phyloP scores from a whole-genome alignment of 2,888 invertebrate genomes.

The Cheilosia variabilis region DNA sequence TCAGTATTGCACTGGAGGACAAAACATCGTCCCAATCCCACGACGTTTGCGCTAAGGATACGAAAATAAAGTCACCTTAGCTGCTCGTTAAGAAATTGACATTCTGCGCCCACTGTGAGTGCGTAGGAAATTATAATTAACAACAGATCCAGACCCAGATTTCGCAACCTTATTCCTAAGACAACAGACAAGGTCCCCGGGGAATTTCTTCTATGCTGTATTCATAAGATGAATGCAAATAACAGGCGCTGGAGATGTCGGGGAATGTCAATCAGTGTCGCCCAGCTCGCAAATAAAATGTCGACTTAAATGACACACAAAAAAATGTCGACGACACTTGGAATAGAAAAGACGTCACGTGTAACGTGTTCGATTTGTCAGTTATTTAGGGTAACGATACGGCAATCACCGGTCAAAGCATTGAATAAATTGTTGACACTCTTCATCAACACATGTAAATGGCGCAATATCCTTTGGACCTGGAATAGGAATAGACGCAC shows the following conservation, averaged over 20 bases:
- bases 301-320: conserved; percentile 43
- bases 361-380: not conserved
- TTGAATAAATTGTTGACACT: conserved; percentile 51
- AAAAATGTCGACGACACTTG: conserved; percentile 27
- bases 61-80: not conserved
- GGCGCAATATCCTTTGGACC: conserved; percentile 11
- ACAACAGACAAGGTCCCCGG: conserved; percentile 43
- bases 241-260: conserved; percentile 9
- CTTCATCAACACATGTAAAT: conserved; percentile 13
- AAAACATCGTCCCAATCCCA: conserved; percentile 1
- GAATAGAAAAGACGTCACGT: conserved; percentile 27
- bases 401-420: conserved; percentile 39
- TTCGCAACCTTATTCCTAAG: conserved; percentile 25
- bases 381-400: conserved; percentile 34
- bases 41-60: not conserved
- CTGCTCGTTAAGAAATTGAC: not conserved
- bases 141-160: conserved; percentile 30
- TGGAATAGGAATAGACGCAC: not conserved
- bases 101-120: conserved; percentile 23
- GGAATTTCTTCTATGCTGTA: conserved; percentile 4
- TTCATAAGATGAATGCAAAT: conserved; percentile 56
- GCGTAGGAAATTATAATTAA: conserved; percentile 47
- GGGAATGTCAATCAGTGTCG: conserved; percentile 57
- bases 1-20: conserved; percentile 32
- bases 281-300: conserved; percentile 21